These are phyloP conservation scores for Halichondria panicea DNA, from an alignment of 37 sponge, comb jelly and placozoan genomes.

Conservation along the genomic window DNA sequence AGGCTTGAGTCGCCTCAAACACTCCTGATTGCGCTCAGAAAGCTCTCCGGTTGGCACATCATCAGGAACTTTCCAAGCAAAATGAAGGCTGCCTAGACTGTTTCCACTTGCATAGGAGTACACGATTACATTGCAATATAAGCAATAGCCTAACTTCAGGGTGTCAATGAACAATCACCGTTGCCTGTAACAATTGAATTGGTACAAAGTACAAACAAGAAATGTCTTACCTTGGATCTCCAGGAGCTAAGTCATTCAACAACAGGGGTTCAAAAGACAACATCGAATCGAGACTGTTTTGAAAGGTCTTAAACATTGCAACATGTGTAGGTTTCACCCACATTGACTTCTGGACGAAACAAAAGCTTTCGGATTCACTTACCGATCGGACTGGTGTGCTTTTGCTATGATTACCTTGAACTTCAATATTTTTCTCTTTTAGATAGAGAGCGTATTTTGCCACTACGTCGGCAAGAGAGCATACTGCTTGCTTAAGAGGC, in stretches of 20 bases:
- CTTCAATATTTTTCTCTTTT: neutral
- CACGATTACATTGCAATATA: too few relatives aligned
- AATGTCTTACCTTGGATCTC: neutral
- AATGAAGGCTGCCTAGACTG: too few relatives aligned
- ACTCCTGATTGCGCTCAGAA: too few relatives aligned
- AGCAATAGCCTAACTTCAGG: too few relatives aligned
- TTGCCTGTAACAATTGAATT: too few relatives aligned
- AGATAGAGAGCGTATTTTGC: neutral
- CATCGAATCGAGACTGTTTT: neutral
- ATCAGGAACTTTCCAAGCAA: too few relatives aligned
- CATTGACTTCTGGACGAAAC: neutral
- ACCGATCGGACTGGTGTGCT: neutral
- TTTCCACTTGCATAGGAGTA: too few relatives aligned
- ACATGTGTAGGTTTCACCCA: conserved; percentile 4
- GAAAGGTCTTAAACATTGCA: neutral
- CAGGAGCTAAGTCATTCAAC: neutral
- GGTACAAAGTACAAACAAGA: too few relatives aligned
- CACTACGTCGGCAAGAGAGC: neutral
- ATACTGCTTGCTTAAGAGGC: neutral
- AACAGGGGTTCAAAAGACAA: neutral
- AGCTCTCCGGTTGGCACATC: too few relatives aligned
- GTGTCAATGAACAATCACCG: too few relatives aligned
- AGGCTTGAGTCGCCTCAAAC: too few relatives aligned
- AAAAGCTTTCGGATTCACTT: neutral
- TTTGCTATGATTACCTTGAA: neutral